Evolutionary conservation across 1,140 invertebrate genomes (phyloP), one percentile per base, ranked within the genome.

Genomic region (Dendrolimus punctatus): DNA sequence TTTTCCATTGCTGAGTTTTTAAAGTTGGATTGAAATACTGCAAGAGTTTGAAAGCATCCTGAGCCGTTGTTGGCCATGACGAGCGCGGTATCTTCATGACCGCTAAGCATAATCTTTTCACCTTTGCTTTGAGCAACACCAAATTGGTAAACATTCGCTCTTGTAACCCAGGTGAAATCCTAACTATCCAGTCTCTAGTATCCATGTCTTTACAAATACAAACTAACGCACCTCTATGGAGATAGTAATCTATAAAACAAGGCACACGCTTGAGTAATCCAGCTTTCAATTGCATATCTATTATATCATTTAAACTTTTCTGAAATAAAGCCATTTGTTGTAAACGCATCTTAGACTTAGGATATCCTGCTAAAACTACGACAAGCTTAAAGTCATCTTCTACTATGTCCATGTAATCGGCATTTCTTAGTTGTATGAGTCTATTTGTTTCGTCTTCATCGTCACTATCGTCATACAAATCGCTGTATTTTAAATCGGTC

Each of bases 1-100:
- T 79, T 46, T 71, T 71, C 78, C 79, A 85, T 10, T 60, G 38
- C 53, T 70, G 49, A 1, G 75, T 82, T 53, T 68, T 74, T 41
- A 85, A 48, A 4, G 62, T 67, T 0, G 78, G 79, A 57, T 85
- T 85, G 8, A 82, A 85, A 46, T 81, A 82, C 40, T 85, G 81
- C 38, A 85, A 57, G 0, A 80, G 55, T 53, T 82, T 81, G 39
- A 85, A 83, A 0, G 68, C 70, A 23, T 83, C 76, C n/a, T 70
- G 53, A 4, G 76, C 75, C 0, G 71, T 74, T 0, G 75, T 64
- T 0, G 81, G 80, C 75, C 78, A 83, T 23, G 63, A 66, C 0
- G 60, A 50, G 6, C 68, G 56, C 0, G 76, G 78, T 46, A 82
- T 81, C 55, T 81, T 81, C 6, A 80, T 53, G 5, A 76, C 58